These are phyloP conservation scores for Peromyscus aztecus DNA, from an alignment of 2,797 vertebrate genomes.

Conservation along the genomic window DNA sequence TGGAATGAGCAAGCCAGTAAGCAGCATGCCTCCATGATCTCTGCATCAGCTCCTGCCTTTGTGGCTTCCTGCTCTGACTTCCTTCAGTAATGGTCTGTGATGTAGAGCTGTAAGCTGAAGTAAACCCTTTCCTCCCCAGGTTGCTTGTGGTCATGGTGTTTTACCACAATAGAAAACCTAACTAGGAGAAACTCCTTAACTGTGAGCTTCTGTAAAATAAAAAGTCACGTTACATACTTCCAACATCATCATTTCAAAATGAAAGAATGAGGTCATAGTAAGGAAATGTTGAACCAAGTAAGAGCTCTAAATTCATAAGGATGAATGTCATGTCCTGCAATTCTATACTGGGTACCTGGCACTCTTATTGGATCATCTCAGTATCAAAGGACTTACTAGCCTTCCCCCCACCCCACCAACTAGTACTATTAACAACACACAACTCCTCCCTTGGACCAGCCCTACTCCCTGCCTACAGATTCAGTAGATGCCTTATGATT, in stretches of 20 bases:
- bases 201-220: not conserved
- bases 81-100: not conserved
- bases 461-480: not conserved
- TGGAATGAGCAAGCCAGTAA: not conserved
- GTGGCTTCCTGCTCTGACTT: not conserved
- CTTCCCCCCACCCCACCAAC: not conserved
- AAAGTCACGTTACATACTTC: not conserved
- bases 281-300: not conserved
- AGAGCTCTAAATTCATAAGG: not conserved
- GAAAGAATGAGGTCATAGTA: not conserved
- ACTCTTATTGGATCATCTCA: not conserved
- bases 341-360: not conserved
- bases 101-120: not conserved
- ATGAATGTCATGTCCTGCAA: not conserved
- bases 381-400: not conserved
- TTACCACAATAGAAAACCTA: not conserved
- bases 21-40: not conserved
- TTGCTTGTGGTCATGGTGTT: not conserved
- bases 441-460: not conserved
- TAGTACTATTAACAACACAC: not conserved
- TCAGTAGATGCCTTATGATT: not conserved
- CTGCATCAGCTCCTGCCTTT: not conserved
- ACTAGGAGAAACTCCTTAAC: not conserved
- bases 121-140: not conserved
- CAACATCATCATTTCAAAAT: not conserved